phyloP scores from a whole-genome alignment of 2,888 invertebrate genomes.

The Aphodius granarius region DNA sequence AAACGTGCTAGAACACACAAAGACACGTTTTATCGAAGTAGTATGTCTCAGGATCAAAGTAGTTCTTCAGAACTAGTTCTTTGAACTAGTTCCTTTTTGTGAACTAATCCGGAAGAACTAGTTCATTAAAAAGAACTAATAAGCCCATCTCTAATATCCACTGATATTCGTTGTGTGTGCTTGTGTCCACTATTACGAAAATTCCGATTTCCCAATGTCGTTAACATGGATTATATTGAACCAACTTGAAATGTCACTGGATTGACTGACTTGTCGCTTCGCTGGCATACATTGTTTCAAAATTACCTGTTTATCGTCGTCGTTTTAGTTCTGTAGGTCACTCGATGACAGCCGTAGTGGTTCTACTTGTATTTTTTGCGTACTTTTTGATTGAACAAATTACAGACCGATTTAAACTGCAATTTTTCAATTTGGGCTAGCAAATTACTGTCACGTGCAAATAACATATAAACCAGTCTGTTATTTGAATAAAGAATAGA shows the following conservation, averaged over 20 bases:
- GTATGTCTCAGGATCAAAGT: too few species aligned
- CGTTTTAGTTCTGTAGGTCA: background rate
- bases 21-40: too few species aligned
- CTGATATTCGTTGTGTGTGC: too few species aligned
- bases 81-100: too few species aligned
- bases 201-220: background rate
- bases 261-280: too few species aligned
- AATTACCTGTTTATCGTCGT: background rate
- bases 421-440: background rate
- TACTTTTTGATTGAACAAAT: background rate
- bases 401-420: background rate
- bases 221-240: background rate
- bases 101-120: too few species aligned
- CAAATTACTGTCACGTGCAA: background rate
- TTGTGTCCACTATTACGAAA: background rate
- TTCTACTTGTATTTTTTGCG: background rate
- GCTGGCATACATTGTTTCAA: background rate
- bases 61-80: too few species aligned
- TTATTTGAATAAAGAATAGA: too few species aligned
- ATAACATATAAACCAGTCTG: background rate
- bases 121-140: too few species aligned
- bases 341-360: background rate
- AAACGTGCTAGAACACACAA: too few species aligned
- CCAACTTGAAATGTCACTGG: background rate
- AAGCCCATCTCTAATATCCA: too few species aligned